These are phyloP conservation scores for Capitella teleta DNA, from an alignment of 1,140 invertebrate genomes.

Conservation along the genomic window DNA sequence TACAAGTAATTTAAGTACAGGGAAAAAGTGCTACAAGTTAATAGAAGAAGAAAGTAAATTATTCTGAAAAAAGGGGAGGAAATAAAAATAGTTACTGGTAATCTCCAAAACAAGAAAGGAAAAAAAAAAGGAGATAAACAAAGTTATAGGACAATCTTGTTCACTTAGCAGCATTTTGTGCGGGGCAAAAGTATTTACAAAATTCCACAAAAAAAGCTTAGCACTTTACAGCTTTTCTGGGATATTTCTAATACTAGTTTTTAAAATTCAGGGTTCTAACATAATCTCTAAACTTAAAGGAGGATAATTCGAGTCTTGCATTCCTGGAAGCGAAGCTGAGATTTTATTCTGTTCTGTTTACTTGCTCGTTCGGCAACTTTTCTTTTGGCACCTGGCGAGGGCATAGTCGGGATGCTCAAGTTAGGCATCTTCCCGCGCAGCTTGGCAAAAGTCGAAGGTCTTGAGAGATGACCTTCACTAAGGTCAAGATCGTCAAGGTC, in stretches of 20 bases:
- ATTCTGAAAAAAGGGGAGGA: too few species aligned
- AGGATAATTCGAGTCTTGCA: constrained; percentile 1
- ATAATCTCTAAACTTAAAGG: not conserved
- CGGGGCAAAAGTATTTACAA: not conserved
- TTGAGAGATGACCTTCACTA: not conserved
- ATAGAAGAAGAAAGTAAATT: too few species aligned
- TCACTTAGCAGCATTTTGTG: not conserved
- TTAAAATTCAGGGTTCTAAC: not conserved
- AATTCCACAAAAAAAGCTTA: not conserved
- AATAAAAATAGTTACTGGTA: too few species aligned
- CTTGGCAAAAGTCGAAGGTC: not conserved
- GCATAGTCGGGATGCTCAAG: not conserved
- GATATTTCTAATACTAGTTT: not conserved
- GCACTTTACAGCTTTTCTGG: not conserved
- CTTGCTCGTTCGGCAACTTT: not conserved
- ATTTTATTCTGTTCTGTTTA: constrained; percentile 1
- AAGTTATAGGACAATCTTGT: not conserved
- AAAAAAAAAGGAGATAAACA: not conserved
- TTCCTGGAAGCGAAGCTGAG: constrained; percentile 3
- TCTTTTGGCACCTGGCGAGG: not conserved
- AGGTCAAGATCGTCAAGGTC: not conserved
- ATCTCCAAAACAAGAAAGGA: not conserved
- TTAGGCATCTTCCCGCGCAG: constrained; percentile 1
- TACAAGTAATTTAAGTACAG: too few species aligned
- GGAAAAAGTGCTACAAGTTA: too few species aligned